phyloP scores from a whole-genome alignment of 2,888 invertebrate species.

The Dolichopus griseipennis region DNA sequence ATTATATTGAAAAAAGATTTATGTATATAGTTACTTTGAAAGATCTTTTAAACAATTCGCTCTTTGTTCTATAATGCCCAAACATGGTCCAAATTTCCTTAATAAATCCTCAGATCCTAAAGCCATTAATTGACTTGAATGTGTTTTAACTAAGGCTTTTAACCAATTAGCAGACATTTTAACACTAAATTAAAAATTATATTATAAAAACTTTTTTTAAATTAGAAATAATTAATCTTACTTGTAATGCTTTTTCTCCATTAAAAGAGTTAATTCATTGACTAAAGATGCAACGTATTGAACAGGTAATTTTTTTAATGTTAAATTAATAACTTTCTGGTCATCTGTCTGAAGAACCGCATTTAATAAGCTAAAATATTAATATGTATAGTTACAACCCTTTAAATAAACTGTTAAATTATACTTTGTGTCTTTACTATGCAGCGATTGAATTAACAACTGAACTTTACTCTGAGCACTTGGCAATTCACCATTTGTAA shows the following conservation, averaged over 20 bases:
- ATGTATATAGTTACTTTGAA: conserved; percentile 35
- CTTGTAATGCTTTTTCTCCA: conserved; percentile 56
- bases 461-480: conserved; percentile 67
- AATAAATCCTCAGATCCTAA: conserved; percentile 36
- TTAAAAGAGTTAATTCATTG: conserved; percentile 59
- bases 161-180: conserved; percentile 37
- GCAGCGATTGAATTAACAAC: conserved; percentile 72
- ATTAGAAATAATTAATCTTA: conserved; percentile 30
- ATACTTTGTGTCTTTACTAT: conserved; percentile 68
- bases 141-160: conserved; percentile 33
- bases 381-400: background rate
- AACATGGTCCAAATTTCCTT: conserved; percentile 36
- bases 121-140: conserved; percentile 41
- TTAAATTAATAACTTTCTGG: conserved; percentile 58
- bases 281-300: conserved; percentile 64
- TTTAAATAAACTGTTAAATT: conserved; percentile 21
- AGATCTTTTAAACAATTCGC: conserved; percentile 36
- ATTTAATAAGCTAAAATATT: conserved; percentile 52
- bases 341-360: conserved; percentile 63
- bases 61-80: conserved; percentile 41
- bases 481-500: conserved; percentile 48
- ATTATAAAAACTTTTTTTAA: background rate
- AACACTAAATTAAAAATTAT: conserved; percentile 29
- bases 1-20: background rate
- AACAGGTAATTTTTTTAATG: conserved; percentile 66